Evolutionary conservation across 2,797 vertebrate species (phyloP).

Genomic region (Lateolabrax maculatus): DNA sequence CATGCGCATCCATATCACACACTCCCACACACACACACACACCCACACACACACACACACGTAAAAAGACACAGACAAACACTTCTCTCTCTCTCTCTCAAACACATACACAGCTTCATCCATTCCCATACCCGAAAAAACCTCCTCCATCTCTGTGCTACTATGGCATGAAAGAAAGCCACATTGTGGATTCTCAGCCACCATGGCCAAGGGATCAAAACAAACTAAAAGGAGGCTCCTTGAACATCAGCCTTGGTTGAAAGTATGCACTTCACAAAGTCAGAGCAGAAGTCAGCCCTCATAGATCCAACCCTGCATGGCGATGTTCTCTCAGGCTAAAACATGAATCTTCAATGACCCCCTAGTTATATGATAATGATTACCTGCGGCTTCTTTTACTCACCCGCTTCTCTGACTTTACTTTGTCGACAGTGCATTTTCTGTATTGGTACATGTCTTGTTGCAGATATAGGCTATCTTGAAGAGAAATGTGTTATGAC

Average conservation of each 20-base stretch:
- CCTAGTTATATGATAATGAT: constrained; percentile 38
- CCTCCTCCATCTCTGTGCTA: constrained; percentile 46
- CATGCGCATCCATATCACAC: constrained; percentile 43
- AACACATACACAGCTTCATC: constrained; percentile 15
- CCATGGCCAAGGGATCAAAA: constrained; percentile 73
- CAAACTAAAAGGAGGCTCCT: constrained; percentile 60
- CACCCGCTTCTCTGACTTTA: neutral
- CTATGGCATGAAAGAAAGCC: constrained; percentile 73
- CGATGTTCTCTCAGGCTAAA: constrained; percentile 8
- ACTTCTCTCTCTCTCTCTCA: constrained; percentile 13
- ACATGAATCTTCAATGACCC: constrained; percentile 55
- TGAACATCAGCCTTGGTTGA: constrained; percentile 19
- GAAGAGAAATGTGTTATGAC: neutral
- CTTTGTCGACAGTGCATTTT: neutral
- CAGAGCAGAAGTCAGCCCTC: neutral
- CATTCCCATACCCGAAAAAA: constrained; percentile 30
- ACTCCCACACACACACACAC: constrained; percentile 61
- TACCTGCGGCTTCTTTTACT: constrained; percentile 16
- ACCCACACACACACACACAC: constrained; percentile 58
- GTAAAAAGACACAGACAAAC: constrained; percentile 38
- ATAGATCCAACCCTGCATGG: neutral
- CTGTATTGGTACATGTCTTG: neutral
- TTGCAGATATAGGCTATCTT: neutral
- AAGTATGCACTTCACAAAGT: constrained; percentile 22
- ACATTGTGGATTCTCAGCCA: constrained; percentile 79